phyloP scores from a whole-genome alignment of 2,113 vertebrate genomes.

The Anoplopoma fimbria region DNA sequence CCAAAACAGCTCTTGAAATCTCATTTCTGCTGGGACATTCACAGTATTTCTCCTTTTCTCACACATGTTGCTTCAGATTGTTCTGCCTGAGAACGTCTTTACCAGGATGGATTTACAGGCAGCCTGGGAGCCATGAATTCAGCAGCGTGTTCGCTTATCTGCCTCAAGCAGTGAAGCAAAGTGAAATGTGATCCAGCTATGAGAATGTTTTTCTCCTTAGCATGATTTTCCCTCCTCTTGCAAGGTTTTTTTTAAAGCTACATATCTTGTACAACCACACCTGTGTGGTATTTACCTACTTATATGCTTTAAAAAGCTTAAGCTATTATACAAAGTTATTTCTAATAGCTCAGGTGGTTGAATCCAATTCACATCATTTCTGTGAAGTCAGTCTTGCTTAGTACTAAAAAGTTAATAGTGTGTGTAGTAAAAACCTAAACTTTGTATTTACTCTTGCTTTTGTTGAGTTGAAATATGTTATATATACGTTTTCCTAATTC shows the following conservation, averaged over 20 bases:
- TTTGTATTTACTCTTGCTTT: not conserved
- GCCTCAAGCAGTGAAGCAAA: slow-evolving; percentile 64
- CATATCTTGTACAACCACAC: slow-evolving; percentile 18
- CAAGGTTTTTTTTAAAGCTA: slow-evolving; percentile 46
- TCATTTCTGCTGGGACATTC: not conserved
- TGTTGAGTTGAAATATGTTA: not conserved
- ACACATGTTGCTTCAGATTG: slow-evolving; percentile 42
- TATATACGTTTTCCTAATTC: not conserved
- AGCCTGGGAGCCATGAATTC: slow-evolving; percentile 59
- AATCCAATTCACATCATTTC: not conserved
- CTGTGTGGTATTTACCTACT: slow-evolving; percentile 17
- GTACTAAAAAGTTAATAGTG: not conserved
- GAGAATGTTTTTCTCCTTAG: slow-evolving; percentile 49
- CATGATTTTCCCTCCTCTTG: slow-evolving; percentile 53
- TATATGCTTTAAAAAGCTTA: not conserved
- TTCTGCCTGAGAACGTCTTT: slow-evolving; percentile 49
- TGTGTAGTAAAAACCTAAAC: not conserved
- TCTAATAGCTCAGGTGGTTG: not conserved
- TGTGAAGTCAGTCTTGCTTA: not conserved
- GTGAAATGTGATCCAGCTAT: slow-evolving; percentile 66
- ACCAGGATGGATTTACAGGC: slow-evolving; percentile 56
- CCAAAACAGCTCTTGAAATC: not conserved
- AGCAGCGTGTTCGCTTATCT: slow-evolving; percentile 58
- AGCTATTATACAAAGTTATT: slow-evolving; percentile 5
- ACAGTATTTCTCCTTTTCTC: slow-evolving; percentile 12